A percentile compares a stretch with the other conserved stretches of the same genome.
Evolutionary conservation across 2,888 invertebrate genomes (phyloP).

Genomic region (Phalangium opilio): DNA sequence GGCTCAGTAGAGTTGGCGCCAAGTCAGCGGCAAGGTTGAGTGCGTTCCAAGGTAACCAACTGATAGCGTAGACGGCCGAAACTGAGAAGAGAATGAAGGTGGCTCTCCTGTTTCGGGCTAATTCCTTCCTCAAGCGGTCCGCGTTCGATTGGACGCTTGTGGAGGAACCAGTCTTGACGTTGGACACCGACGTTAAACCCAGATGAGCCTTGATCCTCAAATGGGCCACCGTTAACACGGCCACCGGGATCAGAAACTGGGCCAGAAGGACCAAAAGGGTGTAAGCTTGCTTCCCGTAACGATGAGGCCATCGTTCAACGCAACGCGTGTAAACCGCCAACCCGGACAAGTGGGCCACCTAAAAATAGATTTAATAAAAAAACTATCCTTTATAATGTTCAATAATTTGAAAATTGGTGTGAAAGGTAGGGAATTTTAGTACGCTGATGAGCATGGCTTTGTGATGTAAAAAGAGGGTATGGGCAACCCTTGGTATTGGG

Average conservation of each 20-base stretch:
- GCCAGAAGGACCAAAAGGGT: slow-evolving; percentile 9
- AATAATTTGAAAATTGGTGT: too few species aligned
- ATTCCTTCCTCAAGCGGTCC: slow-evolving; percentile 11
- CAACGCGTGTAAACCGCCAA: slow-evolving; percentile 13
- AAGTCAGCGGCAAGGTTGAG: slow-evolving; percentile 37
- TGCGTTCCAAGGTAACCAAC: slow-evolving; percentile 43
- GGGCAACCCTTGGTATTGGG: too few species aligned
- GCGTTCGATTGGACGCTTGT: not conserved
- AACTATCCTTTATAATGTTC: too few species aligned
- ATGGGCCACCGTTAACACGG: slow-evolving; percentile 10
- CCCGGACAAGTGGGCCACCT: not conserved
- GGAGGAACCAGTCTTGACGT: slow-evolving; percentile 6
- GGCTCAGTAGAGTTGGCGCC: slow-evolving; percentile 20
- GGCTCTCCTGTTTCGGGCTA: slow-evolving; percentile 27
- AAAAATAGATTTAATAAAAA: too few species aligned
- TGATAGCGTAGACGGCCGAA: slow-evolving; percentile 39
- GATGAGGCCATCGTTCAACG: slow-evolving; percentile 14
- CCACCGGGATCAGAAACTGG: slow-evolving; percentile 14
- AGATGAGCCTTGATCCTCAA: slow-evolving; percentile 12
- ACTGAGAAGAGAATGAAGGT: slow-evolving; percentile 37
- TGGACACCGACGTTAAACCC: slow-evolving; percentile 13
- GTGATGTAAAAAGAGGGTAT: too few species aligned
- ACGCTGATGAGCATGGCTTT: too few species aligned
- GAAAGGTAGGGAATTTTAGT: too few species aligned
- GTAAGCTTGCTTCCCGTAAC: slow-evolving; percentile 10